phyloP scores from a whole-genome alignment of 2,888 invertebrate genomes.

The Tineola bisselliella region DNA sequence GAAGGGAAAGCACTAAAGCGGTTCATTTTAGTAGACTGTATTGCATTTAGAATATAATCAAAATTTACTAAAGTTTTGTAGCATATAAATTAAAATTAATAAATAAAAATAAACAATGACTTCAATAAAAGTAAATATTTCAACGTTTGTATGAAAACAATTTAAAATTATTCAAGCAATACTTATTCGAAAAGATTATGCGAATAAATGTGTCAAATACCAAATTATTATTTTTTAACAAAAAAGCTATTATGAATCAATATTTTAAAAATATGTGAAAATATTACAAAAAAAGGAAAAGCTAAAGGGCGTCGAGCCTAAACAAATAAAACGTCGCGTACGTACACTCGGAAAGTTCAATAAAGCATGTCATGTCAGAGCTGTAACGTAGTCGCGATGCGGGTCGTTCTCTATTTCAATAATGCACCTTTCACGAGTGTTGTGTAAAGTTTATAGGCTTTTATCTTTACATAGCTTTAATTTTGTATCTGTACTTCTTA shows the following conservation, averaged over 20 bases:
- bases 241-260: no score
- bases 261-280: no score
- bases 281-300: neutral
- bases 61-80: no score
- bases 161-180: no score
- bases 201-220: no score
- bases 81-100: no score
- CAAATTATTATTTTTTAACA: no score
- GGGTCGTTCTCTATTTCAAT: slow-evolving; percentile 9
- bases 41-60: no score
- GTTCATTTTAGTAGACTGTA: neutral
- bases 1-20: neutral
- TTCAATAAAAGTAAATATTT: no score
- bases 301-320: neutral
- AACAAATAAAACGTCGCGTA: neutral
- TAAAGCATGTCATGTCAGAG: slow-evolving; percentile 12
- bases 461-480: neutral
- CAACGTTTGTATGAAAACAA: no score
- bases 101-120: no score
- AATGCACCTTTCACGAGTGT: slow-evolving; percentile 5
- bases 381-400: slow-evolving; percentile 8
- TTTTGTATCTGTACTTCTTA: neutral
- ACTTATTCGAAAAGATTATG: no score
- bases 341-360: slow-evolving; percentile 10
- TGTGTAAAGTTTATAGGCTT: slow-evolving; percentile 3